A percentile compares a stretch with the other conserved stretches of the same genome.
Evolutionary conservation across 2,113 vertebrate species (phyloP).

Genomic region (Callipepla squamata): DNA sequence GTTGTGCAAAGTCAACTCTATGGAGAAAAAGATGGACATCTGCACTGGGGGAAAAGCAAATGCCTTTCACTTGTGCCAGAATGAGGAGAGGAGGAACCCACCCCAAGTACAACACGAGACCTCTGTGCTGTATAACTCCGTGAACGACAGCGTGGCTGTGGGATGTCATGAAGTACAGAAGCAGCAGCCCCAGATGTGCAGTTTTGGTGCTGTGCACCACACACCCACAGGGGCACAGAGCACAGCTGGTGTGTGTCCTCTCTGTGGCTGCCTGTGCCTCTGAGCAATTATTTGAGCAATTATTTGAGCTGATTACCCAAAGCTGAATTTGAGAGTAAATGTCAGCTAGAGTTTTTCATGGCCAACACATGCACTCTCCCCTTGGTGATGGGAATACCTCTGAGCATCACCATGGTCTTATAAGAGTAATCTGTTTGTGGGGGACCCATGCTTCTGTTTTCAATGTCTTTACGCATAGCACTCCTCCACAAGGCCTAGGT

Average conservation of each 20-base stretch:
- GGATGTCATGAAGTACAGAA: neutral
- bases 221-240: too few relatives aligned
- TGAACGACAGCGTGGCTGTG: neutral
- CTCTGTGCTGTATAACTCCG: neutral
- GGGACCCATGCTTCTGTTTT: neutral
- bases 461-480: neutral
- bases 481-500: neutral
- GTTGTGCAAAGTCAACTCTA: neutral
- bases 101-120: neutral
- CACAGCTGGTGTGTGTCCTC: accelerated
- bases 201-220: neutral
- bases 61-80: neutral
- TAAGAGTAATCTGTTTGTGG: neutral
- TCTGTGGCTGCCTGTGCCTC: neutral
- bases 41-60: neutral
- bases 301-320: neutral
- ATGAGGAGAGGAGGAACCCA: neutral
- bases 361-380: neutral
- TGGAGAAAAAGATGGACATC: neutral
- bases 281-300: neutral
- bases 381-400: neutral
- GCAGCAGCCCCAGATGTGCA: accelerated
- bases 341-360: neutral
- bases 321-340: neutral
- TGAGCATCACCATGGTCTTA: neutral